Percentiles rank a stretch among this genome's conserved stretches.
phyloP scores from a whole-genome alignment of 2,888 invertebrate species.

The Leptopilina drosophilae region DNA sequence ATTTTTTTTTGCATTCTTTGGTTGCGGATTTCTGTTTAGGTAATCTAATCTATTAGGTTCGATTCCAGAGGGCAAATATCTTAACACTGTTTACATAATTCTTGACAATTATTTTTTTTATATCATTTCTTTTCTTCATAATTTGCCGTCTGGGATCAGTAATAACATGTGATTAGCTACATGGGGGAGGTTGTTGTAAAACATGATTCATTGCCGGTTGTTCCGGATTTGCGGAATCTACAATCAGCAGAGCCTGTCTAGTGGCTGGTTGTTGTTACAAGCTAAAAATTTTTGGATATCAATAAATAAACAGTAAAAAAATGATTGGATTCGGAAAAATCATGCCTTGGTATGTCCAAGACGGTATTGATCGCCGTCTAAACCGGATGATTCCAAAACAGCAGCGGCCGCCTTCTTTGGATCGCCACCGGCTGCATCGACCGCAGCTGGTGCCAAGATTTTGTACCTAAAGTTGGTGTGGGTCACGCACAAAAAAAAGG shows the following conservation, averaged over 20 bases:
- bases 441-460: conserved; percentile 96
- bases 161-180: not conserved
- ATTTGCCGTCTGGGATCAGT: not conserved
- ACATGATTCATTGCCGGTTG: conserved; percentile 21
- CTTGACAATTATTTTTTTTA: no score
- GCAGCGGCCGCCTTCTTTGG: conserved; percentile 90
- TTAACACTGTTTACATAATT: no score
- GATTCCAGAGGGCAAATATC: not conserved
- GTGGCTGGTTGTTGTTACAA: not conserved
- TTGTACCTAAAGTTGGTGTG: conserved; percentile 88
- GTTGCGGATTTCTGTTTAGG: conserved; percentile 23
- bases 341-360: conserved; percentile 99
- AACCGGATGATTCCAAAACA: conserved; percentile 89
- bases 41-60: not conserved
- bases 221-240: conserved; percentile 17
- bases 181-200: not conserved
- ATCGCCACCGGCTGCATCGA: conserved; percentile 84
- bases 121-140: not conserved
- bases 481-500: conserved; percentile 59
- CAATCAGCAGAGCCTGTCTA: not conserved
- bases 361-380: conserved; percentile 95
- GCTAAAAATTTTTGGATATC: not conserved
- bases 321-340: conserved; percentile 66
- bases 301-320: not conserved
- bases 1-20: conserved; percentile 50